A percentile compares a stretch with the other conserved stretches of the same genome.
Evolutionary conservation across 2,113 vertebrate genomes (phyloP).

Genomic region (Aspiorhynchus laticeps): DNA sequence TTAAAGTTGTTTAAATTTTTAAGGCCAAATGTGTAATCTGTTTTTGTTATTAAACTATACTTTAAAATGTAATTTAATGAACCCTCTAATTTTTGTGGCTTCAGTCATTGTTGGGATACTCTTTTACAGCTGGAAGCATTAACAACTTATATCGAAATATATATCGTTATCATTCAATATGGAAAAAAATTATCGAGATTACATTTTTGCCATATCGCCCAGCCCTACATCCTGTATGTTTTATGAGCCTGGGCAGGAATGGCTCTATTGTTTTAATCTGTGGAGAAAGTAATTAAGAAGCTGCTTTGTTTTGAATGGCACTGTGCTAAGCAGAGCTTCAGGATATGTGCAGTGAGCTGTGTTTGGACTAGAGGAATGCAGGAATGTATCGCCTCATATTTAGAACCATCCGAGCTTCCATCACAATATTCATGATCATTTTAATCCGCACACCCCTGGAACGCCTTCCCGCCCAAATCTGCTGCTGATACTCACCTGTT

Average conservation of each 20-base stretch:
- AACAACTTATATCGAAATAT: too few relatives aligned
- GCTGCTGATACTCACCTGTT: constrained; percentile 30
- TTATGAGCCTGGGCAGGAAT: background rate
- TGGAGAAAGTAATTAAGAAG: constrained; percentile 29
- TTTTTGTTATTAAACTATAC: too few relatives aligned
- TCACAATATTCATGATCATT: constrained; percentile 36
- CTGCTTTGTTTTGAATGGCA: constrained; percentile 50
- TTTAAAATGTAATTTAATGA: too few relatives aligned
- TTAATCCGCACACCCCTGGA: background rate
- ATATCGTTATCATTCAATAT: too few relatives aligned
- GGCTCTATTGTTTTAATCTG: constrained; percentile 46
- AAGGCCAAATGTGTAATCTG: too few relatives aligned
- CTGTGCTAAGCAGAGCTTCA: constrained; percentile 19
- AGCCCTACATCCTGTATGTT: constrained; percentile 9
- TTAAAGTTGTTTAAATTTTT: too few relatives aligned
- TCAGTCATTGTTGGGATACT: too few relatives aligned
- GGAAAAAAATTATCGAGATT: too few relatives aligned
- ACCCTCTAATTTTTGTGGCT: too few relatives aligned
- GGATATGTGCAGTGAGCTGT: constrained; percentile 7
- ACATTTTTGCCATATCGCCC: too few relatives aligned
- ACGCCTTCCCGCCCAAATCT: background rate
- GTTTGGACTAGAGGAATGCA: constrained; percentile 41
- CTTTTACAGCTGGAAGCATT: too few relatives aligned
- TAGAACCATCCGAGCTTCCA: constrained; percentile 46
- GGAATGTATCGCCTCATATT: constrained; percentile 52